phyloP scores from a whole-genome alignment of 2,113 vertebrate genomes.

The Scophthalmus maximus region DNA sequence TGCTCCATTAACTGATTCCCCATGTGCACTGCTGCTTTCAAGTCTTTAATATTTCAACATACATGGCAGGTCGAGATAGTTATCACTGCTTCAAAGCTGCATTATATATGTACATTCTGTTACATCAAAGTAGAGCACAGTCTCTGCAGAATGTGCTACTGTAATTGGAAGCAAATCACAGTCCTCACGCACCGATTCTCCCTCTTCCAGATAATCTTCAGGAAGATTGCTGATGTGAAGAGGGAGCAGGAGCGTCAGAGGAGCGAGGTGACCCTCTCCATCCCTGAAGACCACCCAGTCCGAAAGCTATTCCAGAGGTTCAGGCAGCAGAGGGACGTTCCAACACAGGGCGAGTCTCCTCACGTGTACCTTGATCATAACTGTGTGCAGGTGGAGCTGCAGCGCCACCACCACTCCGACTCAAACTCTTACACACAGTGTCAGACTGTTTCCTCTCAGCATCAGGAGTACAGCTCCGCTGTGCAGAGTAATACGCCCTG shows the following conservation, averaged over 20 bases:
- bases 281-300: slow-evolving; percentile 96
- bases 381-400: slow-evolving; percentile 88
- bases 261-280: slow-evolving; percentile 92
- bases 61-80: slow-evolving; percentile 2
- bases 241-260: slow-evolving; percentile 93
- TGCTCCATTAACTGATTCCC: slow-evolving; percentile 48
- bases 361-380: slow-evolving; percentile 83
- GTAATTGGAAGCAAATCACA: not conserved
- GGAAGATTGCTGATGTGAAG: slow-evolving; percentile 96
- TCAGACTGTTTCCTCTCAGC: slow-evolving; percentile 60
- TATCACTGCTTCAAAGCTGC: slow-evolving; percentile 31
- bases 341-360: slow-evolving; percentile 82
- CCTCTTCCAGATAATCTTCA: slow-evolving; percentile 91
- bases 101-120: slow-evolving; percentile 24
- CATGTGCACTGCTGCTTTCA: slow-evolving; percentile 31
- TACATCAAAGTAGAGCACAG: not conserved
- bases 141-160: not conserved
- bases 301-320: slow-evolving; percentile 98
- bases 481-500: slow-evolving; percentile 81
- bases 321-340: slow-evolving; percentile 94
- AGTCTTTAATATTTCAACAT: slow-evolving; percentile 63
- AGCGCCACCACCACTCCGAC: slow-evolving; percentile 73
- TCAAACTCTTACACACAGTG: slow-evolving; percentile 81
- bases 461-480: slow-evolving; percentile 57
- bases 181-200: slow-evolving; percentile 11